A percentile compares a stretch with the other conserved stretches of the same genome.
phyloP scores from a whole-genome alignment of 1,140 invertebrate species.

The Drosophila auraria region DNA sequence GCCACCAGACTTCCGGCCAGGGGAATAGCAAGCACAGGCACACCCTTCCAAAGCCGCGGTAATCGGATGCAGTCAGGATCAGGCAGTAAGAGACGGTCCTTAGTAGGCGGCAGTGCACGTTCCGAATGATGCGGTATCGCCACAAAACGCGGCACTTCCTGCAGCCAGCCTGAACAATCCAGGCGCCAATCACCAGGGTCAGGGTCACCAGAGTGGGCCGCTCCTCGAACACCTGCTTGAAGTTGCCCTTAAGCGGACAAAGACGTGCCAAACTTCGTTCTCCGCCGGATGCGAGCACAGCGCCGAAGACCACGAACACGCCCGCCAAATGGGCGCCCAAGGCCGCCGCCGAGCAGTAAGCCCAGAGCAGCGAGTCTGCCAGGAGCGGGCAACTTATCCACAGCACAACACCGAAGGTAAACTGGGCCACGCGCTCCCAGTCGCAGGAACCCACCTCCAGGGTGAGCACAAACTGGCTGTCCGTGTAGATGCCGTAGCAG shows the following conservation, averaged over 20 bases:
- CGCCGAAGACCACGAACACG: background rate
- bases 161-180: background rate
- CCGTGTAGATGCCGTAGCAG: constrained; percentile 25
- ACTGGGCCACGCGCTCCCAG: constrained; percentile 10
- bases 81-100: background rate
- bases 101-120: background rate
- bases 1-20: background rate
- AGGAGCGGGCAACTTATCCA: constrained; percentile 5
- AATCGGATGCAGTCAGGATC: constrained; percentile 11
- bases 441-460: constrained; percentile 2
- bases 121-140: background rate
- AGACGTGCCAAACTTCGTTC: background rate
- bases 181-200: background rate
- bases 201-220: background rate
- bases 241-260: background rate
- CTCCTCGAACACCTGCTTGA: constrained; percentile 12
- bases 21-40: background rate
- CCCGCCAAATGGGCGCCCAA: constrained; percentile 19
- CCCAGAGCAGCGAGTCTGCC: background rate
- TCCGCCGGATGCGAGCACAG: background rate
- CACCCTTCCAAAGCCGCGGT: background rate
- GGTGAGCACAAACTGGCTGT: background rate
- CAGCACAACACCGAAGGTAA: background rate
- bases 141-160: background rate
- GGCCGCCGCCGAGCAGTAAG: constrained; percentile 1